These are phyloP conservation scores for Heloderma charlesbogerti DNA, from an alignment of 2,113 vertebrate genomes.

Conservation along the genomic window DNA sequence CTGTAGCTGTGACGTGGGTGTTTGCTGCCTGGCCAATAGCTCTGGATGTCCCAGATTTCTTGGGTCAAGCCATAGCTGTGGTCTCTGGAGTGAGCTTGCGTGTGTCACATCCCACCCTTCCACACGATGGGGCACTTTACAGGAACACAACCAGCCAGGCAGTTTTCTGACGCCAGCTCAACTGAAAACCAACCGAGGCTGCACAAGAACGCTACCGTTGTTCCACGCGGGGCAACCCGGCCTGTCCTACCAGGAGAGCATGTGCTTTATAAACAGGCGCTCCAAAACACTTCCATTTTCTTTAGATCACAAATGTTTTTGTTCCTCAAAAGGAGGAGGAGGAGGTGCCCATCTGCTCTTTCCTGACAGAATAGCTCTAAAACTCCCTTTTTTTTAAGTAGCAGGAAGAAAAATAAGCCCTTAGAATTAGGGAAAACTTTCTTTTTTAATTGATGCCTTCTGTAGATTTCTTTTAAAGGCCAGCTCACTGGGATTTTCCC, in stretches of 20 bases:
- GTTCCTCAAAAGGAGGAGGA: constrained; percentile 28
- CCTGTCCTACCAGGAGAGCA: neutral
- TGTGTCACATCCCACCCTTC: neutral
- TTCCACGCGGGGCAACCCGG: neutral
- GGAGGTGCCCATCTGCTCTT: constrained; percentile 49
- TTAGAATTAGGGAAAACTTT: neutral
- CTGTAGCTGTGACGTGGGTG: neutral
- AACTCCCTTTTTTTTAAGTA: constrained; percentile 10
- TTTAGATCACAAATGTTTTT: constrained; percentile 58
- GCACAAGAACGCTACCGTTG: no score
- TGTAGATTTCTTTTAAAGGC: neutral
- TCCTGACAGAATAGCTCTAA: constrained; percentile 45
- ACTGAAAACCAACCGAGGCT: neutral
- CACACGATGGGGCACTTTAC: neutral
- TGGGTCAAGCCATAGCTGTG: neutral
- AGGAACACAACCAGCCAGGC: neutral
- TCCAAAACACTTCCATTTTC: constrained; percentile 46
- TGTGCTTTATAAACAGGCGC: neutral
- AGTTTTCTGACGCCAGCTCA: neutral
- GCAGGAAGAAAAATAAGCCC: neutral
- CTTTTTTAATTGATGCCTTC: constrained; percentile 42
- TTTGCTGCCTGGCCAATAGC: neutral
- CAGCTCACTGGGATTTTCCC: constrained; percentile 9
- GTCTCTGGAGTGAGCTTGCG: neutral
- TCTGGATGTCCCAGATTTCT: neutral